These are phyloP conservation scores for Pogonophryne albipinna DNA, from an alignment of 2,797 vertebrate species.

Conservation along the genomic window DNA sequence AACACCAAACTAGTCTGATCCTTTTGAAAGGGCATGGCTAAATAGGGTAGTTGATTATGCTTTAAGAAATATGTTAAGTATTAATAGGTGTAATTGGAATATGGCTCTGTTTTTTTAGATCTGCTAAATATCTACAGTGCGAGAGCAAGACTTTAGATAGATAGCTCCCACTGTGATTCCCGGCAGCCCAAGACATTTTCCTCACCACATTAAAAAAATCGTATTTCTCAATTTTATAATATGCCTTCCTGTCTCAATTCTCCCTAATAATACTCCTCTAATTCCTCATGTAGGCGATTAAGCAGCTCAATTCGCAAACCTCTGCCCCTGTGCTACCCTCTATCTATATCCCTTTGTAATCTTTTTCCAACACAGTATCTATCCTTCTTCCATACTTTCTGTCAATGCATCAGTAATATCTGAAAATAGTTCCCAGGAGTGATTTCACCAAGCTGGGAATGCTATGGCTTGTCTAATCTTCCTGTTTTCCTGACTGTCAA, in stretches of 20 bases:
- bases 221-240: slow-evolving; percentile 30
- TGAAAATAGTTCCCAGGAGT: slow-evolving; percentile 45
- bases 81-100: slow-evolving; percentile 3
- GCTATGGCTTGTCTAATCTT: slow-evolving; percentile 56
- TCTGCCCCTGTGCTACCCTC: slow-evolving; percentile 35
- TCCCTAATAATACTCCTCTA: slow-evolving; percentile 1
- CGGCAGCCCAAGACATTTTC: slow-evolving; percentile 27
- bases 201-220: slow-evolving; percentile 21
- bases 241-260: slow-evolving; percentile 42
- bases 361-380: slow-evolving; percentile 4
- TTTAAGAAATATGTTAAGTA: slow-evolving; percentile 9
- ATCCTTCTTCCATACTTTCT: slow-evolving; percentile 11
- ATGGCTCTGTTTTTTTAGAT: neutral
- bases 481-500: slow-evolving; percentile 54
- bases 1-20: neutral
- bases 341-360: slow-evolving; percentile 10
- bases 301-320: slow-evolving; percentile 26
- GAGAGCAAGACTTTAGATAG: slow-evolving; percentile 39
- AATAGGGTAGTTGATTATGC: neutral
- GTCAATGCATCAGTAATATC: slow-evolving; percentile 27
- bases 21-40: neutral
- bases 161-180: slow-evolving; percentile 4
- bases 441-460: slow-evolving; percentile 27
- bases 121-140: slow-evolving; percentile 33
- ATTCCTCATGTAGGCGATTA: slow-evolving; percentile 36